These are phyloP conservation scores for Coptotermes formosanus DNA, from an alignment of 1,140 invertebrate genomes.

Conservation along the genomic window DNA sequence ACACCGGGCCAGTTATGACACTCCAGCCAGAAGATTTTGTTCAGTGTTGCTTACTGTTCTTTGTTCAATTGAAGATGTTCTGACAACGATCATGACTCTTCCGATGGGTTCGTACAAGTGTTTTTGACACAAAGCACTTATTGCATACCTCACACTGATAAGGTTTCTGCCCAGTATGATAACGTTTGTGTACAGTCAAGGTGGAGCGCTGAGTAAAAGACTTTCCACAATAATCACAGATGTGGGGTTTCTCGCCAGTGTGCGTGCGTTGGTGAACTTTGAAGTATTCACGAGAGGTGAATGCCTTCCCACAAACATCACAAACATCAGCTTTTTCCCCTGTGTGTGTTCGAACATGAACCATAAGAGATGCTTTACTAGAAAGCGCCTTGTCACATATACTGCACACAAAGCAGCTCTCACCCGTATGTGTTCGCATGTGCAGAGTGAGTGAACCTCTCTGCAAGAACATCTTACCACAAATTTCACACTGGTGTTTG, in stretches of 20 bases:
- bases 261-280: constrained; percentile 45
- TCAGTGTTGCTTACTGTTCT: no score
- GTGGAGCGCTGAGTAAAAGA: constrained; percentile 45
- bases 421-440: constrained; percentile 46
- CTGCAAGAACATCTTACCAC: constrained; percentile 34
- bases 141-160: constrained; percentile 55
- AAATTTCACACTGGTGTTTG: constrained; percentile 40
- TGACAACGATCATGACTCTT: background rate
- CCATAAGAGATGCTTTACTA: constrained; percentile 56
- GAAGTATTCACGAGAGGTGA: constrained; percentile 41
- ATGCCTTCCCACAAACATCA: constrained; percentile 50
- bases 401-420: constrained; percentile 53
- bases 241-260: constrained; percentile 33
- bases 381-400: constrained; percentile 41
- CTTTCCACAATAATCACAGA: constrained; percentile 48
- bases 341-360: constrained; percentile 61
- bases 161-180: constrained; percentile 43
- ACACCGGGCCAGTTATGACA: no score
- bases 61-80: background rate
- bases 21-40: no score
- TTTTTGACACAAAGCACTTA: constrained; percentile 53
- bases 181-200: constrained; percentile 28
- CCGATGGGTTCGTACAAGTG: constrained; percentile 56
- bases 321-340: constrained; percentile 53
- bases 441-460: constrained; percentile 50